These are phyloP conservation scores for Plebejus argus DNA, from an alignment of 2,888 invertebrate species.

Conservation along the genomic window DNA sequence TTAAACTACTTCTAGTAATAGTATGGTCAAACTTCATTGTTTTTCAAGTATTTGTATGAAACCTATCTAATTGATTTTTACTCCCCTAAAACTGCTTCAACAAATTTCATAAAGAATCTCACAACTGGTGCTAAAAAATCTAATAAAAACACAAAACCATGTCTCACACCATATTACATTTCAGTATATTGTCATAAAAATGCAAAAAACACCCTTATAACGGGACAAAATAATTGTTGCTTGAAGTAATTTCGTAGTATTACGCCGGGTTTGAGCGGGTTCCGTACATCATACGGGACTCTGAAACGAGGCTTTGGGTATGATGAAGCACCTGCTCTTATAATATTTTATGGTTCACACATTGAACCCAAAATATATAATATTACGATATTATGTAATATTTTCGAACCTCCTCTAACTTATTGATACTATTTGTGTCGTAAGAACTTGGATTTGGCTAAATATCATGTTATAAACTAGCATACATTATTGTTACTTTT, in stretches of 20 bases:
- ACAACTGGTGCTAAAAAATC: too few species aligned
- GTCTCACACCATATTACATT: background rate
- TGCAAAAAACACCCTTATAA: background rate
- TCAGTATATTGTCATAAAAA: background rate
- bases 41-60: too few species aligned
- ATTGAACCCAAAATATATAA: constrained; percentile 60
- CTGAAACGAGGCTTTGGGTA: constrained; percentile 73
- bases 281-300: constrained; percentile 69
- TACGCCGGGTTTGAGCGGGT: constrained; percentile 51
- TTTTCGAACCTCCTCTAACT: constrained; percentile 1
- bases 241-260: constrained; percentile 16
- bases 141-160: background rate
- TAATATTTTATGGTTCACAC: constrained; percentile 74
- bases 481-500: background rate
- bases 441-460: background rate
- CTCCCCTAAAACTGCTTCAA: too few species aligned
- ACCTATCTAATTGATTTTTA: too few species aligned
- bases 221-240: constrained; percentile 9
- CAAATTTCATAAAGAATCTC: too few species aligned
- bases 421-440: background rate
- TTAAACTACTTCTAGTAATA: too few species aligned
- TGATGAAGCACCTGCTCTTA: constrained; percentile 77
- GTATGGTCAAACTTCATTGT: too few species aligned
- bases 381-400: constrained; percentile 48
- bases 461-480: background rate